Base-by-base conservation (phyloP, 2,797 vertebrate species). In the Salarias fasciatus region DNA sequence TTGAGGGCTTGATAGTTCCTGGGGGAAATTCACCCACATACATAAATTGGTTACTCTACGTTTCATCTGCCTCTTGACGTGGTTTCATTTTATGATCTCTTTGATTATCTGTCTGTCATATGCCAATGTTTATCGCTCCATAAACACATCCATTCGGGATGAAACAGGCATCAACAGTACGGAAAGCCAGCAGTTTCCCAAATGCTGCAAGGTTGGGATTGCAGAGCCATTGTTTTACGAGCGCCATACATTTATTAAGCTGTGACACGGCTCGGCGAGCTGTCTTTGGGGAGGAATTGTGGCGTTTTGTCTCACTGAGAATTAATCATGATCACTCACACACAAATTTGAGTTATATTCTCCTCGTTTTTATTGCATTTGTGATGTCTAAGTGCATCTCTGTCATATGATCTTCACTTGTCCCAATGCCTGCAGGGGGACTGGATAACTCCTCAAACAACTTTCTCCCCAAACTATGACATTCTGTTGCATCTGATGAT, bases 71-170 rank as follows among this genome's bases (percentile, higher is more conserved):
- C 73, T 79, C 69, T 79, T 84, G 82, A 86, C 82, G 80, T 53
- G 69, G 74, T 69, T 77, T 71, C 63, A 40, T 86, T 87, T 84
- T 79, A 83, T 80, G 79, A 83, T 80, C 65, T 79, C 55, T 84
- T 84, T 89, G 66, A 86, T 89, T 77, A 85, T 83, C 80, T 69
- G 76, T 85, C 74, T 75, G 77, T 85, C 81, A 82, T 54, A 47
- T 75, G 80, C 83, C 84, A 73, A 53, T 69, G 70, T 86, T 86
- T 89, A 87, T 84, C 13, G 18, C 64, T 31, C 72, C 60, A 76
- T 76, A 77, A 87, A 85, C 49, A 44, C 40, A 52, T 78, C 66
- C 58, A 58, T 62, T 53, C 58, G 18, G 56, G 65, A 72, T 51
- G 60, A 63, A 80, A 57, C 58, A 14, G 67, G 67, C 40, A 36